A percentile compares a stretch with the other conserved stretches of the same genome.
Evolutionary conservation across 2,888 invertebrate species (phyloP).

Genomic region (Dione vanillae): DNA sequence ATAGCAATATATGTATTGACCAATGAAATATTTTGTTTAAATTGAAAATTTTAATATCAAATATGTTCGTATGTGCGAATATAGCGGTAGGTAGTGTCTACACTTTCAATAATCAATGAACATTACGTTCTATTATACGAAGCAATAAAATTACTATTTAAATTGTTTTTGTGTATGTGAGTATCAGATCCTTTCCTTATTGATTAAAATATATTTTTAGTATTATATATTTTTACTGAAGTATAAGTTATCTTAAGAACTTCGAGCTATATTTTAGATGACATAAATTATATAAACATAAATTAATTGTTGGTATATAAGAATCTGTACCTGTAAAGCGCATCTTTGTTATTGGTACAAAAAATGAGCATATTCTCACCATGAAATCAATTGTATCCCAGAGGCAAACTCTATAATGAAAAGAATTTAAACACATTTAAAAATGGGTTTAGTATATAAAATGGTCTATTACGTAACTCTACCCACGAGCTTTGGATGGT

Average conservation of each 20-base stretch:
- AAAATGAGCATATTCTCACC: neutral
- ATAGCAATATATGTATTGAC: constrained; percentile 30
- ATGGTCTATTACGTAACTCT: constrained; percentile 51
- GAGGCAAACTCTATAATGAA: neutral
- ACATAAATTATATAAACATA: neutral
- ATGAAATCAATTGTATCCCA: constrained; percentile 8
- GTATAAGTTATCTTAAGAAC: neutral
- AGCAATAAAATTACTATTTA: neutral
- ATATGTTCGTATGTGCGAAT: neutral
- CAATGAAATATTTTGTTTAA: constrained; percentile 31
- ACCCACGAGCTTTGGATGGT: constrained; percentile 55
- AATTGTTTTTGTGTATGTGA: constrained; percentile 13
- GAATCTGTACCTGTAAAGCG: neutral
- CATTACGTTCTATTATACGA: neutral
- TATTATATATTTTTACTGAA: neutral
- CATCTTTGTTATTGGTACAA: neutral
- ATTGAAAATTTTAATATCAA: constrained; percentile 27
- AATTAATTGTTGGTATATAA: neutral
- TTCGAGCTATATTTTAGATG: neutral
- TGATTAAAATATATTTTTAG: neutral
- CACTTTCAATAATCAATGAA: constrained; percentile 6
- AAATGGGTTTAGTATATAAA: constrained; percentile 46
- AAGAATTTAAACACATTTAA: constrained; percentile 26
- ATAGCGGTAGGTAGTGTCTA: neutral
- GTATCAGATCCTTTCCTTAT: neutral